phyloP scores from a whole-genome alignment of 2,888 invertebrate species.

The Zaprionus bogoriensis region DNA sequence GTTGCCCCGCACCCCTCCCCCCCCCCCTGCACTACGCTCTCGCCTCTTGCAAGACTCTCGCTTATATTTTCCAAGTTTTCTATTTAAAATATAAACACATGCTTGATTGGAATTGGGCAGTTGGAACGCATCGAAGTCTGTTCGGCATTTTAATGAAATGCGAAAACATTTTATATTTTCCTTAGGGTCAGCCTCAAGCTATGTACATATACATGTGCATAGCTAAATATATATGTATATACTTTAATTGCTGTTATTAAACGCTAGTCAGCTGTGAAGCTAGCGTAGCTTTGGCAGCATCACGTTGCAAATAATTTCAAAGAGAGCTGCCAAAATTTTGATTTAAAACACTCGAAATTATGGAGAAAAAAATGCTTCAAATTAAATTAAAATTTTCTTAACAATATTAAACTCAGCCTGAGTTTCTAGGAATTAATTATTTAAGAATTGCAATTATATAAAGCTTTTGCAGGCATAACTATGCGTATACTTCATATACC shows the following conservation, averaged over 20 bases:
- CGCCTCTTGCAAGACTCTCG: conserved; percentile 27
- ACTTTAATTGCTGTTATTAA: conserved; percentile 61
- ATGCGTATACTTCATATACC: too few species aligned
- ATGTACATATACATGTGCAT: background rate
- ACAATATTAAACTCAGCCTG: background rate
- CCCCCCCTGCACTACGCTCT: background rate
- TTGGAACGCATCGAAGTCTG: conserved; percentile 26
- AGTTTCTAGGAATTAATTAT: background rate
- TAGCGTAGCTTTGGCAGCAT: too few species aligned
- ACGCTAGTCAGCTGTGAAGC: conserved; percentile 5
- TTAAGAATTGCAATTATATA: too few species aligned
- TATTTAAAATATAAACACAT: conserved; percentile 77
- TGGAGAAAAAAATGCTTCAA: too few species aligned
- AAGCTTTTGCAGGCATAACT: too few species aligned
- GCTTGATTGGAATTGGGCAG: conserved; percentile 71
- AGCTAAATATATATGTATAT: conserved; percentile 28
- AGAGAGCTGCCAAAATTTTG: too few species aligned
- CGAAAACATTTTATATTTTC: conserved; percentile 39
- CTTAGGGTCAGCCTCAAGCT: conserved; percentile 10
- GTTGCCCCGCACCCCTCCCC: conserved; percentile 22
- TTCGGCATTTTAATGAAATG: conserved; percentile 44
- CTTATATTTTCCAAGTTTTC: conserved; percentile 67
- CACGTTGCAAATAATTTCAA: too few species aligned
- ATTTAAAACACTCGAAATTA: too few species aligned
- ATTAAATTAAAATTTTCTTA: background rate